phyloP scores from a whole-genome alignment of 2,888 invertebrate species.

The Agrochola lychnidis region DNA sequence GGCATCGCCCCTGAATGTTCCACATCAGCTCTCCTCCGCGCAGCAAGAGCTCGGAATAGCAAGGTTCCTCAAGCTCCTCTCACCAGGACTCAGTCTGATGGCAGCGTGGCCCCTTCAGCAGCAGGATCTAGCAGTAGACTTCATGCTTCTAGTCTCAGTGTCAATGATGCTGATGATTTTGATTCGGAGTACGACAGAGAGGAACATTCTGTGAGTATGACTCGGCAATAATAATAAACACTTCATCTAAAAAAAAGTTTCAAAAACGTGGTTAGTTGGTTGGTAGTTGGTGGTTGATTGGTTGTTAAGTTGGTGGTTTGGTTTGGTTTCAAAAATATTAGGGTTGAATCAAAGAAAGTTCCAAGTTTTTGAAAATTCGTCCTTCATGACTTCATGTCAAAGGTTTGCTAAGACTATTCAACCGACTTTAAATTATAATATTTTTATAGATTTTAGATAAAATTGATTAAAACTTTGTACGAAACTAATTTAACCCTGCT shows the following conservation, averaged over 20 bases:
- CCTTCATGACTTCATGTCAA: not conserved
- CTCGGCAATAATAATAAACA: not conserved
- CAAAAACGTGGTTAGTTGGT: no score
- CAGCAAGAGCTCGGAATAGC: constrained; percentile 79
- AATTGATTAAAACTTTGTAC: no score
- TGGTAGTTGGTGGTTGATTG: no score
- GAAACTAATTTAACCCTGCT: no score
- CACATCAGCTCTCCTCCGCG: constrained; percentile 94
- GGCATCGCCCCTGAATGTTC: constrained; percentile 96
- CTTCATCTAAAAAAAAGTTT: not conserved
- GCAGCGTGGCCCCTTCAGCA: constrained; percentile 92
- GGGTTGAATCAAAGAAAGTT: not conserved
- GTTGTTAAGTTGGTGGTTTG: no score
- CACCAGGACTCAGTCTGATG: constrained; percentile 94
- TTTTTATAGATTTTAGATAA: no score
- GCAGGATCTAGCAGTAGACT: constrained; percentile 91
- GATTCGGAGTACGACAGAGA: constrained; percentile 90
- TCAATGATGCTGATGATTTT: constrained; percentile 93
- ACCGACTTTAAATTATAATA: no score
- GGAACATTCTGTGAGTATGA: constrained; percentile 78
- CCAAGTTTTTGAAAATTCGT: not conserved
- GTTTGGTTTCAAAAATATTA: not conserved
- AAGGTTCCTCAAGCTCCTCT: constrained; percentile 84
- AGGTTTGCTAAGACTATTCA: not conserved
- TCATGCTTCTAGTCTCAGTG: constrained; percentile 93